Percentiles rank a stretch among this genome's conserved stretches.
phyloP scores from a whole-genome alignment of 2,888 invertebrate genomes.

The Cantharis lateralis region DNA sequence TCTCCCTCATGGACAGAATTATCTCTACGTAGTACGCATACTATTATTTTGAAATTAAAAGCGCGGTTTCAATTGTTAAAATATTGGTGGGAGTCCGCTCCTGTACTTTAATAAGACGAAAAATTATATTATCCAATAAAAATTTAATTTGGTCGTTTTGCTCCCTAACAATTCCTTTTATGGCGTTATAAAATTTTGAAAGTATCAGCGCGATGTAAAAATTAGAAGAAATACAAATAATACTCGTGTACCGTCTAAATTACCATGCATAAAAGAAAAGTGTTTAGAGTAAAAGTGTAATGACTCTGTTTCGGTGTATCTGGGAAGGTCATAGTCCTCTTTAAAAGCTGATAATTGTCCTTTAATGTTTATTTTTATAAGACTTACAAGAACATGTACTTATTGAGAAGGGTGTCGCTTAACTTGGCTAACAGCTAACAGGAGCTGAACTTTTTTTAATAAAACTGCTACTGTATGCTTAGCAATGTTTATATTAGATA shows the following conservation, averaged over 20 bases:
- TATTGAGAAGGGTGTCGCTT: not conserved
- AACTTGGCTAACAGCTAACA: not conserved
- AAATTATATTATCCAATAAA: not conserved
- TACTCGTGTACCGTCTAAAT: not conserved
- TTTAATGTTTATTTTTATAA: slow-evolving; percentile 1
- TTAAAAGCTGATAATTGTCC: not conserved
- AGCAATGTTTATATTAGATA: slow-evolving; percentile 13
- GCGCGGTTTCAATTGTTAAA: no score
- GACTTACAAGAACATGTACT: not conserved
- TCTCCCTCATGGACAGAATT: no score
- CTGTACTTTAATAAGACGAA: not conserved
- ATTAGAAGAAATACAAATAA: not conserved
- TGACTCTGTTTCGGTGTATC: not conserved
- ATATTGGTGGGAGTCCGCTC: not conserved
- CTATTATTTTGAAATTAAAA: no score
- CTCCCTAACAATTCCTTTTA: not conserved
- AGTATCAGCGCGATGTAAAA: not conserved
- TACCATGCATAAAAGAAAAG: not conserved
- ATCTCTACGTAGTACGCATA: no score
- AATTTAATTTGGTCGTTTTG: not conserved
- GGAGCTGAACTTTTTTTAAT: not conserved
- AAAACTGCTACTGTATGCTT: slow-evolving; percentile 2
- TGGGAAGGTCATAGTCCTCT: not conserved
- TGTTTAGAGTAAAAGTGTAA: not conserved
- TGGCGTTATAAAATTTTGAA: not conserved